Base-by-base conservation (phyloP, 2,113 vertebrate genomes). In the Catharus bicknelli region DNA sequence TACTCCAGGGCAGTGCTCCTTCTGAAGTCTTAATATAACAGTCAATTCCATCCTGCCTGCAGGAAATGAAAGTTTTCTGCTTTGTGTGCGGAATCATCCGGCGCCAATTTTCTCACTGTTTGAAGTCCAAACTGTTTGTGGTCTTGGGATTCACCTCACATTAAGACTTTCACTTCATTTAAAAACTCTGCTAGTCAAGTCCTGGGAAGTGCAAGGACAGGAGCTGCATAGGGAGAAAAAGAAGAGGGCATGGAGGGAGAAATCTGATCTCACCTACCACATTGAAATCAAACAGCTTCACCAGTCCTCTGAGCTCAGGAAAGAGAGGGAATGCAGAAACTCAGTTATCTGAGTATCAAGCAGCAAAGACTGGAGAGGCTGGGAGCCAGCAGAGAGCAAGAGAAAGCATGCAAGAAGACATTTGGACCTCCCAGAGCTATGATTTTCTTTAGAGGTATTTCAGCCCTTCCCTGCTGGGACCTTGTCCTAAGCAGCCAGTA, bases 21-120 rank as follows among this genome's bases (percentile, higher is more conserved):
- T 98, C 97, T 97, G 97, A 98, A 98, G 97, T 96, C 97, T 97
- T 98, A 97, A 97, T 97, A 96, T 91, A 97, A 96, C 97, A 97
- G 97, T 97, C 98, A 97, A 97, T 98, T 97, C 97, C 97, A 97
- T 96, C 97, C 96, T 93, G 97, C 94, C 97, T 95, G 92, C 93
- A 97, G 98, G 97, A 98, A 98, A 98, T 97, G 96, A 97, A 97
- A 97, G 97, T 96, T 97, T 97, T 97, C 96, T 97, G 96, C 95
- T 97, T 97, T 98, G 95, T 97, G 95, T 97, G 97, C 73, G 36
- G 54, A 97, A 97, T 97, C 97, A 90, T 97, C 97, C 96, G 80
- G 92, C 76, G 19, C 96, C 97, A 98, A 96, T 97, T 98, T 97
- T 95, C 97, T 97, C 94, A 90, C 95, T 95, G 97, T 97, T 97